Percentiles rank a stretch among this genome's conserved stretches.
Conservation (phyloP, 2,888 invertebrate species). For the Drosophila hawaiiensis region DNA sequence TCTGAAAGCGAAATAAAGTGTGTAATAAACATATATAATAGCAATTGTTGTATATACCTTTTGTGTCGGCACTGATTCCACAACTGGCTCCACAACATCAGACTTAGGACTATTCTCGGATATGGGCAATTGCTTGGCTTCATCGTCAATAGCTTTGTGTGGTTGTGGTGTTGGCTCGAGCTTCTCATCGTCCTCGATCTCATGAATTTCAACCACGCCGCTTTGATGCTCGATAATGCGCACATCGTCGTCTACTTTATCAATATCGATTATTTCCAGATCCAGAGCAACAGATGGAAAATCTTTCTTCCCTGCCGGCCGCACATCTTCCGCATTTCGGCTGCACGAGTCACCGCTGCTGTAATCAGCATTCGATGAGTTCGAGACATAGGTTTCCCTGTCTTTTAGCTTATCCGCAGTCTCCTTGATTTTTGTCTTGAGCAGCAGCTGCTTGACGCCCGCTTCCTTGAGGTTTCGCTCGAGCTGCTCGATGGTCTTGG, state of each 20-base stretch:
- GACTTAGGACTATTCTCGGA: constrained; percentile 26
- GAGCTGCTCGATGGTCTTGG: constrained; percentile 81
- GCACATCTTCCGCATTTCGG: constrained; percentile 29
- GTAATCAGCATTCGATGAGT: constrained; percentile 56
- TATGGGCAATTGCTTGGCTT: constrained; percentile 26
- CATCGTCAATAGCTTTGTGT: constrained; percentile 2
- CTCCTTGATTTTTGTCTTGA: constrained; percentile 84
- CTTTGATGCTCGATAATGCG: constrained; percentile 75
- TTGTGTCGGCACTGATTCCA: not conserved
- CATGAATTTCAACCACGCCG: constrained; percentile 74
- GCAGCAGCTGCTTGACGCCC: constrained; percentile 84
- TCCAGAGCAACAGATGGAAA: constrained; percentile 22
- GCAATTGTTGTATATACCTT: constrained; percentile 23
- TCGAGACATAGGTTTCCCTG: constrained; percentile 60
- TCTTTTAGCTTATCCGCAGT: constrained; percentile 75
- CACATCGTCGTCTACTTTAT: constrained; percentile 81
- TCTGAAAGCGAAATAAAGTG: constrained; percentile 24
- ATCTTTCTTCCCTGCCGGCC: constrained; percentile 18
- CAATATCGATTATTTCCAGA: constrained; percentile 77
- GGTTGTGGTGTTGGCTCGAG: constrained; percentile 25
- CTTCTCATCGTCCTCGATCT: constrained; percentile 72
- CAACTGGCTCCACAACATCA: constrained; percentile 1
- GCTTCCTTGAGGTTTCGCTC: constrained; percentile 84
- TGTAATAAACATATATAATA: not conserved
- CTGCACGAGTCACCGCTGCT: constrained; percentile 59